These are phyloP conservation scores for Otus sunia DNA, from an alignment of 2,113 vertebrate genomes.

Conservation along the genomic window DNA sequence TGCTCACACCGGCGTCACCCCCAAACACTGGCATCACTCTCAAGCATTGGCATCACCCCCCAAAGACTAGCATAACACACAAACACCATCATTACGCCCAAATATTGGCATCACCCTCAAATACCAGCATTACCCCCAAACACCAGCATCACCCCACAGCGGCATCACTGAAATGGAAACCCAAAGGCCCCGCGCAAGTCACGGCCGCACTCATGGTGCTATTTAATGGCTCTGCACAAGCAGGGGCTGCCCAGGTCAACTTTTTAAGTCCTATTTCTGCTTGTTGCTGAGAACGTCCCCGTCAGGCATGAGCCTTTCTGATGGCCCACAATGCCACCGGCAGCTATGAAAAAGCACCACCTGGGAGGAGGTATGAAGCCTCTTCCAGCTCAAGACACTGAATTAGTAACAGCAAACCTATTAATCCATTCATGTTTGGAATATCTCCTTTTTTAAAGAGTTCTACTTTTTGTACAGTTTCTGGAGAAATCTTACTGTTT, in stretches of 20 bases:
- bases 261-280: background rate
- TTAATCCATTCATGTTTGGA: fast-evolving
- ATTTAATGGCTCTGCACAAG: background rate
- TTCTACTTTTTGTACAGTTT: background rate
- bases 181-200: fast-evolving
- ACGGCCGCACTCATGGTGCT: fast-evolving
- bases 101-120: background rate
- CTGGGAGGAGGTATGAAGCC: background rate
- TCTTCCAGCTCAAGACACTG: background rate
- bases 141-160: no score
- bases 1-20: background rate
- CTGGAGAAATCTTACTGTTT: background rate
- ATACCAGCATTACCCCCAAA: background rate
- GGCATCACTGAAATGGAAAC: background rate
- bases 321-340: background rate
- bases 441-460: background rate
- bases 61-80: no score
- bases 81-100: no score
- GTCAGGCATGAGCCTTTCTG: fast-evolving
- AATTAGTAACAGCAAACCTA: no score
- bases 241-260: background rate
- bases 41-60: no score
- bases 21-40: background rate
- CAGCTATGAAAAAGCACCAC: background rate
- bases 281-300: background rate